These are phyloP conservation scores for Strigops habroptila DNA, from an alignment of 2,113 vertebrate genomes.

Conservation along the genomic window DNA sequence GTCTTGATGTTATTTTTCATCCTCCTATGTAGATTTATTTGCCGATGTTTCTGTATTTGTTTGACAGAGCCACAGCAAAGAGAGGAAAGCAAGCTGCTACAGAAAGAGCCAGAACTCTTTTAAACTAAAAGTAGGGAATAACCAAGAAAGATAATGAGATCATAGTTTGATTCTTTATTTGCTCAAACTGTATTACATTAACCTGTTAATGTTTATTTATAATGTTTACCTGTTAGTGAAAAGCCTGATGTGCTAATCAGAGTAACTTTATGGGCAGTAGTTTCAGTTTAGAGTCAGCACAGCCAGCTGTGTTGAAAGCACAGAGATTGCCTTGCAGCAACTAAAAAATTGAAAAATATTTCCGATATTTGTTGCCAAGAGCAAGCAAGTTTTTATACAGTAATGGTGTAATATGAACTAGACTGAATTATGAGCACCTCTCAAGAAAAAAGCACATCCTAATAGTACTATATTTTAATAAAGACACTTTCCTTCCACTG, in stretches of 20 bases:
- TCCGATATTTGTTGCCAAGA: not conserved
- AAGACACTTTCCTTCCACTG: not conserved
- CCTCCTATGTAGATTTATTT: not conserved
- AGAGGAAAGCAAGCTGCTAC: not conserved
- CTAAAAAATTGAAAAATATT: not conserved
- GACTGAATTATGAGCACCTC: conserved; percentile 21
- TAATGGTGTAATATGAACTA: conserved; percentile 13
- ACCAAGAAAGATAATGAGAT: not conserved
- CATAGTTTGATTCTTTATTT: not conserved
- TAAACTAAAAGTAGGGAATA: not conserved
- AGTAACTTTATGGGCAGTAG: not conserved
- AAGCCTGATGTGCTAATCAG: not conserved
- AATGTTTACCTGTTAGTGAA: not conserved
- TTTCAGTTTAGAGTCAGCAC: not conserved
- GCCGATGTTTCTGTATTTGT: not conserved
- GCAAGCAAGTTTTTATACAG: conserved; percentile 5
- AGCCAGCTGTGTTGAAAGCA: not conserved
- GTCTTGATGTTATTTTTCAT: not conserved
- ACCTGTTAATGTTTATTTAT: not conserved
- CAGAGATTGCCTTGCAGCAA: not conserved
- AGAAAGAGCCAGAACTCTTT: not conserved
- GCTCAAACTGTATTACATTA: not conserved
- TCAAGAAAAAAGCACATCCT: conserved; percentile 1
- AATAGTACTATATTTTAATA: conserved; percentile 24
- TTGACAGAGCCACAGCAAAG: not conserved